A percentile compares a stretch with the other conserved stretches of the same genome.
Conservation (phyloP, 2,113 vertebrate species). For the Lophura nycthemera region DNA sequence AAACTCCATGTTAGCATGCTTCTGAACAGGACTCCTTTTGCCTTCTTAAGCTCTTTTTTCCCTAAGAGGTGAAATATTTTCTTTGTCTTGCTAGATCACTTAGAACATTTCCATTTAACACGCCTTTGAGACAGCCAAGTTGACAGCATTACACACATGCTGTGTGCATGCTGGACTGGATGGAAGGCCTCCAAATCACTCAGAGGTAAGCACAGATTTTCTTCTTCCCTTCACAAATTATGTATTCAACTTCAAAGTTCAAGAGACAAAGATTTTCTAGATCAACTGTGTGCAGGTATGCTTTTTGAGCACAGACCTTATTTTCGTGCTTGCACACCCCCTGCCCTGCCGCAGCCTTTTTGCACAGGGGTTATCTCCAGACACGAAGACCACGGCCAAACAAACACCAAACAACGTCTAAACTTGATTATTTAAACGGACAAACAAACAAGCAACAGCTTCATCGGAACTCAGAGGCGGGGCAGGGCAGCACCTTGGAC, state of each 20-base stretch:
- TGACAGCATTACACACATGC: neutral
- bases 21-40: neutral
- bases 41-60: neutral
- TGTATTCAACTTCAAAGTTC: neutral
- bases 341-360: neutral
- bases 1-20: neutral
- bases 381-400: neutral
- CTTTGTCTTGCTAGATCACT: neutral
- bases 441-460: neutral
- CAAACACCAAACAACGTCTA: neutral
- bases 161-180: neutral
- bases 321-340: neutral
- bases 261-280: neutral
- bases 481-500: too few species aligned
- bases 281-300: neutral
- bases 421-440: too few species aligned
- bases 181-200: neutral
- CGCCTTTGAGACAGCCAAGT: neutral
- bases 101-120: neutral
- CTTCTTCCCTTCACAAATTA: neutral
- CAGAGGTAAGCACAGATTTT: neutral
- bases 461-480: too few species aligned
- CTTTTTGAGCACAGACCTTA: neutral
- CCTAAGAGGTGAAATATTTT: neutral
- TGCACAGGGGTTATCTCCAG: too few species aligned